These are phyloP conservation scores for Andrena chrysosceles DNA, from an alignment of 2,888 invertebrate species.

Conservation along the genomic window DNA sequence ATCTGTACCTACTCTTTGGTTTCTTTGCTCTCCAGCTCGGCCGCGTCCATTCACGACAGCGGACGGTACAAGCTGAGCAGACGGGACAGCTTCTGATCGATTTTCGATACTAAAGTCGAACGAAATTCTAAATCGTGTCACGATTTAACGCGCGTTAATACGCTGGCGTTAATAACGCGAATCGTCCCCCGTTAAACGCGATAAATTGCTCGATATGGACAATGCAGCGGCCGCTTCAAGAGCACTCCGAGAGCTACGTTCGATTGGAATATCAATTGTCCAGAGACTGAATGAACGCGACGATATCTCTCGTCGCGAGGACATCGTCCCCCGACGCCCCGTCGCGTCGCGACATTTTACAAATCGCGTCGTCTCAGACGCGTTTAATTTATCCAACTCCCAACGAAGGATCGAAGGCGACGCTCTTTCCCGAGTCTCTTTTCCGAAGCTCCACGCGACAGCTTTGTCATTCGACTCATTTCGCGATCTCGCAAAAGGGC, in stretches of 20 bases:
- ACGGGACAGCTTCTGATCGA: conserved; percentile 1
- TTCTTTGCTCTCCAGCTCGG: background rate
- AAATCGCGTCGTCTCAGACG: conserved; percentile 47
- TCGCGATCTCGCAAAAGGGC: too few relatives aligned
- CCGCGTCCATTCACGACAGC: background rate
- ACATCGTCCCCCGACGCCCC: conserved; percentile 9
- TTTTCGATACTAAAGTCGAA: background rate
- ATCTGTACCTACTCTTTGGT: background rate
- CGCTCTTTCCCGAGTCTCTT: background rate
- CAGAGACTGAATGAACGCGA: background rate
- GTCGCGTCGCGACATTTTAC: conserved; percentile 48
- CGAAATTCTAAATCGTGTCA: background rate
- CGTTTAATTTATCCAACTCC: conserved; percentile 61
- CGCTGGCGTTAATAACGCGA: conserved; percentile 1
- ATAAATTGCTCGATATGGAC: background rate
- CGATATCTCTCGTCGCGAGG: too few relatives aligned
- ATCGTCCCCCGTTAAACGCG: background rate
- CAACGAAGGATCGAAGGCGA: background rate
- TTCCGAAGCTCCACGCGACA: background rate
- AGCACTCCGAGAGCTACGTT: background rate
- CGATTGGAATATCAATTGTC: background rate
- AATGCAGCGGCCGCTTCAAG: background rate
- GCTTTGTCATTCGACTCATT: too few relatives aligned
- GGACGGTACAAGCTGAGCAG: background rate
- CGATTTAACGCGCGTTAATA: background rate